Conservation (phyloP, 2,797 vertebrate species). For the Fringilla coelebs region DNA sequence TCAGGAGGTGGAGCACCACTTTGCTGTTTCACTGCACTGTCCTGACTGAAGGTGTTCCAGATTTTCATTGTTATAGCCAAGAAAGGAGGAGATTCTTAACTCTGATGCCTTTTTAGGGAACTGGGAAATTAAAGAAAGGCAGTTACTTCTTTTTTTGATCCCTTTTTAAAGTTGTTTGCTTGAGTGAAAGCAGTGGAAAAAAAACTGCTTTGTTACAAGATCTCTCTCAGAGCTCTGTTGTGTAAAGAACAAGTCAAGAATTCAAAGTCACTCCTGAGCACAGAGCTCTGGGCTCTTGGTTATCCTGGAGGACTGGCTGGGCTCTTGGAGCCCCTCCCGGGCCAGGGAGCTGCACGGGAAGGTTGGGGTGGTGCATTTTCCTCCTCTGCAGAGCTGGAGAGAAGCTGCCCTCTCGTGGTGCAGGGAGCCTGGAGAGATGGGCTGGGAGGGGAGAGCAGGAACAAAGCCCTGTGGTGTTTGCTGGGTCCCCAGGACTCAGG, state of each 20-base stretch:
- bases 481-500: too few species aligned
- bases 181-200: background rate
- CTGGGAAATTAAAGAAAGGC: background rate
- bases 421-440: background rate
- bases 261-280: background rate
- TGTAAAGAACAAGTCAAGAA: background rate
- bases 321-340: accelerated
- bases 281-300: background rate
- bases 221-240: background rate
- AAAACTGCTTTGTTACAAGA: background rate
- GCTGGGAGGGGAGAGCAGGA: background rate
- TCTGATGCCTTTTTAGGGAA: background rate
- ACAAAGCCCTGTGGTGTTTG: background rate
- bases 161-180: background rate
- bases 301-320: background rate
- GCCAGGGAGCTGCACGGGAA: background rate
- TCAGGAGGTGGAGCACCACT: background rate
- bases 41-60: background rate
- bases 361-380: accelerated
- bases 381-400: background rate
- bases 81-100: background rate
- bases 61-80: background rate
- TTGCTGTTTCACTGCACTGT: background rate
- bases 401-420: constrained; percentile 55
- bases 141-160: background rate